Percentiles rank a stretch among this genome's conserved stretches.
These are phyloP conservation scores for Corythornis leucogaster DNA, from an alignment of 2,797 vertebrate genomes.

Conservation along the genomic window DNA sequence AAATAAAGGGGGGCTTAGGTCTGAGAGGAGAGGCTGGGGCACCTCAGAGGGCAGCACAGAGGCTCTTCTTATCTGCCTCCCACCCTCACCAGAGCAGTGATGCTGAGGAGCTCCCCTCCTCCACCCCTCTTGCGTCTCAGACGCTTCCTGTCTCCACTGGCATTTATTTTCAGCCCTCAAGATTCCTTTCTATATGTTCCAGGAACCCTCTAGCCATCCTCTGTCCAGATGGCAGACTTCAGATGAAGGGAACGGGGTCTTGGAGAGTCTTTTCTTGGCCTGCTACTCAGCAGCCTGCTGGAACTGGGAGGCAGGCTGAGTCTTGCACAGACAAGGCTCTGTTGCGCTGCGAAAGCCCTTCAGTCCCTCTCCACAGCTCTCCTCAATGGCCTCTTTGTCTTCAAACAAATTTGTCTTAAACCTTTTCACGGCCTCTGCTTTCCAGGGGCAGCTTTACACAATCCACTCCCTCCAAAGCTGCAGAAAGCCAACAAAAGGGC, in stretches of 20 bases:
- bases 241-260: conserved; percentile 44
- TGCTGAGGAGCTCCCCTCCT: conserved; percentile 26
- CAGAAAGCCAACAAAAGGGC: conserved; percentile 34
- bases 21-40: background rate
- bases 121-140: conserved; percentile 39
- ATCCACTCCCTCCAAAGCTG: conserved; percentile 36
- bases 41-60: background rate
- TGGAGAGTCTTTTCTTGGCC: conserved; percentile 67
- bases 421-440: conserved; percentile 66
- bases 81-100: background rate
- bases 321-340: conserved; percentile 68
- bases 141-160: conserved; percentile 65
- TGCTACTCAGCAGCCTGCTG: conserved; percentile 51
- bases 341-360: conserved; percentile 55
- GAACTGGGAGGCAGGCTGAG: conserved; percentile 51
- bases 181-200: conserved; percentile 72
- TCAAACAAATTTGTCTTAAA: conserved; percentile 63
- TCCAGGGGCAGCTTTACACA: conserved; percentile 53
- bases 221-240: conserved; percentile 67
- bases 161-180: conserved; percentile 69
- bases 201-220: conserved; percentile 66
- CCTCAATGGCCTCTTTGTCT: conserved; percentile 69
- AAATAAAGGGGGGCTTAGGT: background rate
- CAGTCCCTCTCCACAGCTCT: conserved; percentile 45
- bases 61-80: conserved; percentile 11